Base-by-base conservation (phyloP, 2,113 vertebrate species). In the Rhabdornis inornatus region DNA sequence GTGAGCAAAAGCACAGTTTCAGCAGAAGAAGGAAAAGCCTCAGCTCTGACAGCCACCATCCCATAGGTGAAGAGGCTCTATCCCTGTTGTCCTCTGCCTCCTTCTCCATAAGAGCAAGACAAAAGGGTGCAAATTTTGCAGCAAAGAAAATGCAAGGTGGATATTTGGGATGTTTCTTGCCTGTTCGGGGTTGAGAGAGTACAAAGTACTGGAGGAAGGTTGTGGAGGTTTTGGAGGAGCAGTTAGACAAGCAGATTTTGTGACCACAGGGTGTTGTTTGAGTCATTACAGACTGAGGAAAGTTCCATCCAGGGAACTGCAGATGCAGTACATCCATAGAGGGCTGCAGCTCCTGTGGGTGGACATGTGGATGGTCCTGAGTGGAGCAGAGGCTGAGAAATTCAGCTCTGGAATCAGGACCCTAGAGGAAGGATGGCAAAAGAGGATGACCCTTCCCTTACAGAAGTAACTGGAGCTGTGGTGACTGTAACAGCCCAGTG, bases 401-500 rank as follows among this genome's bases (percentile, higher is more conserved):
- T 42, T 28, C 42, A 78, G 52, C 31, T 82, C 45, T 79, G 83
- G 44, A 49, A 82, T 23, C 60, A 89, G 30, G 30, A 30, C 35
- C 6, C 15, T 27, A 3, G 37, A 44, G 11, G 53, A 55, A 50
- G 28, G 63, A 37, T 20, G 47, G 15, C 15, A 50, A 44, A 63
- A 44, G 25, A 15, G 11, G 5, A 8, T 27, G 27, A 33, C 6
- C 30, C 7, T 72, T 72, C 63, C n/a, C 64, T 71, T 56, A 12
- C 7, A 66, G 69, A 4, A n/a, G 85, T 70, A 50, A 30, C 16
- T 61, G 60, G 77, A 49, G 37, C 11, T 92, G 53, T 60, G 0
- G 3, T 78, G 71, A 2, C 45, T 61, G 24, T n/a, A 60, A 31
- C 49, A 60, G 57, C 39, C 0, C 0, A 18, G 13, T 37, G 33